Base-by-base conservation (phyloP, 2,888 invertebrate species). In the Dione juno region DNA sequence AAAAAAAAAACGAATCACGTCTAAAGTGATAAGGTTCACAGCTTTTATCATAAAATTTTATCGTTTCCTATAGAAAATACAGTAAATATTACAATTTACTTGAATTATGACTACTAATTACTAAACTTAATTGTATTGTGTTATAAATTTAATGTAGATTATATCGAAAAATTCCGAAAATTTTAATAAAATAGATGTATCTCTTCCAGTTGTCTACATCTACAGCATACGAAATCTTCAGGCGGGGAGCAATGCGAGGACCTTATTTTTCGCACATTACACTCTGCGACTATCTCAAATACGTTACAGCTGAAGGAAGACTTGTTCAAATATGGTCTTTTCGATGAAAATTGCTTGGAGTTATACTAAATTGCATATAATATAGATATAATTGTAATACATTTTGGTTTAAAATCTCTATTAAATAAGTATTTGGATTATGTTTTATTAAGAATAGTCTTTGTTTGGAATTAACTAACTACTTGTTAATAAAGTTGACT, bases 231-330 rank as follows among this genome's bases (percentile, higher is more conserved):
- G 53, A 66, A 53, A 69, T 66, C 67, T 67, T 70, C 52, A 35
- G 68, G 57, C 68, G 70, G 45, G 69, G 65, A 70, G 77, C 84
- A 84, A 85, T 86, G 86, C 84, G 84, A 86, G 87, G 84, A 86
- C 86, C 90, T 89, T 88, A 91, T 91, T 91, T 92, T 89, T 90
- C 90, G 89, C 89, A 81, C 88, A 90, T 92, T 90, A 89, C 89
- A 88, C 91, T 88, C 87, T 83, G 87, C 90, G 87, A 91, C 90
- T 90, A 90, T 90, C 88, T 85, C 85, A 88, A 89, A 88, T 88
- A 88, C 86, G 87, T 87, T 88, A 86, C 82, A 82, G 83, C 82
- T 82, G 82, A 84, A 87, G 84, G 75, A 80, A 40, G 84, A 86
- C 84, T 85, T 83, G 81, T 79, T 81, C 82, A 81, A 83, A 84